A percentile compares a stretch with the other conserved stretches of the same genome.
Conservation (phyloP, 2,113 vertebrate species). For the Micromys minutus region DNA sequence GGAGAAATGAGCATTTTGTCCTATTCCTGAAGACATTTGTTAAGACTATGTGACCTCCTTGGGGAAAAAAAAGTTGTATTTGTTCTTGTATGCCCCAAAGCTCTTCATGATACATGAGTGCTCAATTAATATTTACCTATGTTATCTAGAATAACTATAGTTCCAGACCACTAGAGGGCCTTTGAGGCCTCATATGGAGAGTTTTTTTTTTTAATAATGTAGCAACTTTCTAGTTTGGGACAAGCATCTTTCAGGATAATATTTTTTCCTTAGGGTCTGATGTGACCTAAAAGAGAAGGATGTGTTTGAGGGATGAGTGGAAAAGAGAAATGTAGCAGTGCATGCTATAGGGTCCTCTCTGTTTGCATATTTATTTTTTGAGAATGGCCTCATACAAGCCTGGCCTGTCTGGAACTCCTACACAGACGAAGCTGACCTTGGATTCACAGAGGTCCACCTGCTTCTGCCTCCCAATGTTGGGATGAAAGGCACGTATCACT, state of each 20-base stretch:
- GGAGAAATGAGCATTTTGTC: background rate
- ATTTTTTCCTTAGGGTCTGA: background rate
- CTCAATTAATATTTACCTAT: background rate
- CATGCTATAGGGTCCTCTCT: background rate
- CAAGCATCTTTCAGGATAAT: background rate
- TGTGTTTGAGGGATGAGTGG: background rate
- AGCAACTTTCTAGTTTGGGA: background rate
- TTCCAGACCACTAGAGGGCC: background rate
- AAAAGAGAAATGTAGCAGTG: background rate
- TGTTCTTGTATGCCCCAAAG: background rate
- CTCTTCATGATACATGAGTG: background rate
- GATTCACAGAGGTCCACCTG: background rate
- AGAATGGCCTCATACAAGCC: background rate
- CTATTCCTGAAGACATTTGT: background rate
- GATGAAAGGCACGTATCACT: background rate
- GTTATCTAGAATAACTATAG: conserved; percentile 2
- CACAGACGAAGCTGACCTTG: background rate
- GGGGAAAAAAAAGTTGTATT: background rate
- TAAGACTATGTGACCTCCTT: background rate
- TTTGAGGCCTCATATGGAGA: too few species aligned
- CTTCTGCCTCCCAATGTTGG: background rate
- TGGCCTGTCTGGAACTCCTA: background rate
- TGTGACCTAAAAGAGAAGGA: conserved; percentile 32
- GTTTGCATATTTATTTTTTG: background rate
- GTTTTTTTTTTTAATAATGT: background rate